Evolutionary conservation across 2,113 vertebrate genomes (phyloP), one percentile per base, ranked within the genome.

Genomic region (Urocitellus parryii): DNA sequence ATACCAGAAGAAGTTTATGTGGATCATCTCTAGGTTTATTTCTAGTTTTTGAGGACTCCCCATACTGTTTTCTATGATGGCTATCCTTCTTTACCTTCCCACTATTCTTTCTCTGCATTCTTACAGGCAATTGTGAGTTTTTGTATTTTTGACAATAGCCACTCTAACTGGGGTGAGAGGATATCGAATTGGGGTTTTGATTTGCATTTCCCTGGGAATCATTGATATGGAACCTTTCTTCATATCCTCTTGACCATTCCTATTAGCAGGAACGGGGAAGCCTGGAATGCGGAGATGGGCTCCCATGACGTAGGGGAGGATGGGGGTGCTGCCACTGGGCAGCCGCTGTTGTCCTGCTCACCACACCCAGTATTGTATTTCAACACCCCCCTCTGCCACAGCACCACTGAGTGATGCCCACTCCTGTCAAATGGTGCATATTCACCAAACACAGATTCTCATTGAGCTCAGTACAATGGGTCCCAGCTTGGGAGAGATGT

Each of bases 221-320:
- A 25, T 4, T 34, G 65, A 9, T 24, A 7, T 24, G 24, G 58
- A 2, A 68, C 5, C 2, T 8, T n/a, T n/a, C 18, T 34, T 58
- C 39, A 39, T 11, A 2, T 20, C 1, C 81, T 48, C 9, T 83
- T 4, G 27, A 32, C 18, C 61, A 48, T 32, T 42, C 17, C 18
- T 42, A 17, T 1, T 45, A 39, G 32, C 27, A 74, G 32, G 29
- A 22, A 10, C 27, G 20, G 12, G 32, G 24, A 17, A 34, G 10
- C 34, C 8, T 4, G 0, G 1, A 0, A 2, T 8, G 5, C 10
- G 1, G 2, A 51, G 4, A 8, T 0, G 3, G 25, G 37, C 34
- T 2, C 4, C 0, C 0, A 1, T 18, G 18, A 2, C 25, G 0
- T 2, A 13, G 1, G 4, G 6, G 51, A 51, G 16, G 29, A 4